These are phyloP conservation scores for Emys orbicularis DNA, from an alignment of 2,797 vertebrate species.

Conservation along the genomic window DNA sequence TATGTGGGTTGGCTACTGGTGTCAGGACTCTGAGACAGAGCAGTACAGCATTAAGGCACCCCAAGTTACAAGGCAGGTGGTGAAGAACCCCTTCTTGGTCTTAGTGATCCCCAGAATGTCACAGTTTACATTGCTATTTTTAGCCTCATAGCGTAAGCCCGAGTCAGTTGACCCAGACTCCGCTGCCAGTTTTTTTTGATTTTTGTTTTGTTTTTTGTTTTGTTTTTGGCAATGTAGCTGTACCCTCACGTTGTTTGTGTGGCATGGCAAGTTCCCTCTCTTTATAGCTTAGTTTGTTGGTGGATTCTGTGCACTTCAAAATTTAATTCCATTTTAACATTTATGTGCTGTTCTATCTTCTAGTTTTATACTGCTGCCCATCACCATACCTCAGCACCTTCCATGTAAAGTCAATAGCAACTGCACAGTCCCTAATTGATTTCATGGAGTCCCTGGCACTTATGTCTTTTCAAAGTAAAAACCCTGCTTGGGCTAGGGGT, in stretches of 20 bases:
- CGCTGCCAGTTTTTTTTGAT: no score
- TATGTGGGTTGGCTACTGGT: background rate
- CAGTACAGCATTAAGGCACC: background rate
- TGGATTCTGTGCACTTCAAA: background rate
- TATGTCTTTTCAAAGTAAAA: background rate
- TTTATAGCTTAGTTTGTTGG: background rate
- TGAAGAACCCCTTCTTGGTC: background rate
- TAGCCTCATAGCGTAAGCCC: background rate
- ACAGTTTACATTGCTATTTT: background rate
- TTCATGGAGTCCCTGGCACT: background rate
- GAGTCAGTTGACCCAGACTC: background rate
- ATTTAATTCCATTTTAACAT: background rate
- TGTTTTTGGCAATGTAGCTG: background rate
- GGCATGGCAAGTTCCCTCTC: background rate
- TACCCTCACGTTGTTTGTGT: background rate
- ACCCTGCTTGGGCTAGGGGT: background rate
- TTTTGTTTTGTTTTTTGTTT: no score
- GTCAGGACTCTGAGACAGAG: background rate
- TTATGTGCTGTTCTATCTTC: background rate
- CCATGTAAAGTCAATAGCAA: background rate
- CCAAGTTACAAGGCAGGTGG: background rate
- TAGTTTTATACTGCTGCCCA: background rate
- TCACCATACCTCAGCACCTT: background rate
- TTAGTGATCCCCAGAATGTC: no score
- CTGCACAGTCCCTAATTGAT: background rate